Base-by-base conservation (phyloP, 2,888 invertebrate genomes). In the Conus canariensis region DNA sequence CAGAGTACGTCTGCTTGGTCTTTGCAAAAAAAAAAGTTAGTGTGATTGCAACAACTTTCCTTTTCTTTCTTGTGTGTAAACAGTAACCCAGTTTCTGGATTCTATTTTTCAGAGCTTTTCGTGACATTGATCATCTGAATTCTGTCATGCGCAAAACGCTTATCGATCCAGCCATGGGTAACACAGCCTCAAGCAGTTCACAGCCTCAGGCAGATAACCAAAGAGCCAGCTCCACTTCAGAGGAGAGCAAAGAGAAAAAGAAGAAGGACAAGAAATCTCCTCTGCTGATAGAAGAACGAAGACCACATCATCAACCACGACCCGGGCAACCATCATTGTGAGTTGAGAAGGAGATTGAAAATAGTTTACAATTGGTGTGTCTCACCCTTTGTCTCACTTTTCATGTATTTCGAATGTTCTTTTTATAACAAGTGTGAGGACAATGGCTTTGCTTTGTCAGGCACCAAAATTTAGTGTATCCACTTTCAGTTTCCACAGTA, bases 321-420 rank as follows among this genome's bases (percentile, higher is more conserved):
- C 85, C 89, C 12, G 12, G 58, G 74, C 89, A 89, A 16, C 89
- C 89, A 59, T 30, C 74, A 8, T 89, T 85, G 89, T 89, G 58
- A 19, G 87, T 70, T 45, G 45, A 45, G 45, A 45, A 45, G 45
- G 45, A 45, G 45, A 45, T 77, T 30, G 10, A 25, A 19, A 12
- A 30, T 25, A 77, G 25, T 70, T 70, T 70, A 8, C 70, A 2
- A 25, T 82, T 30, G 25, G 30, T 82, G 12, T 45, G 8, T 82
- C 45, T 82, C 16, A 19, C 70, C 8, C 19, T 70, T 22, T 70
- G 19, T 70, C 70, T 70, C 70, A 19, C 70, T 70, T 22, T 70
- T 22, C 45, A 45, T 45, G 45, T 45, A 45, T 45, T 45, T 45
- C 3, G 45, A 45, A 3, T 45, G 45, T 45, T 45, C 45, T 45